A percentile compares a stretch with the other conserved stretches of the same genome.
Conservation (phyloP, 2,797 vertebrate species). For the Echeneis naucrates region DNA sequence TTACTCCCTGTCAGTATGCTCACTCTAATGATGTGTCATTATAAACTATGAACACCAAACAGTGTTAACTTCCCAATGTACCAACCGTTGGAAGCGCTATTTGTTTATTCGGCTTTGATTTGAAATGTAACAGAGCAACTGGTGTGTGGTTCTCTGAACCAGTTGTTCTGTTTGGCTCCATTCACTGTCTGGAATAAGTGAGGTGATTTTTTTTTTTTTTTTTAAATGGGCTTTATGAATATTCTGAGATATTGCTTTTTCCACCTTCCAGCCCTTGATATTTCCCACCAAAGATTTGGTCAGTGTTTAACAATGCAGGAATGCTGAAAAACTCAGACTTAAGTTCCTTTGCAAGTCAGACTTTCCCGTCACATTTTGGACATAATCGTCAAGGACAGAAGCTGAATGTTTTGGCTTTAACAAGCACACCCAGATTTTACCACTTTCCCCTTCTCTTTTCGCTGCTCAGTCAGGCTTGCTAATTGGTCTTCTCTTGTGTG, state of each 20-base stretch:
- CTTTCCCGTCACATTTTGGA: background rate
- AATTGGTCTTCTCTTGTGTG: constrained; percentile 39
- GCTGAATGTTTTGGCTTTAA: background rate
- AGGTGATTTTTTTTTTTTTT: no score
- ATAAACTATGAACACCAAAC: background rate
- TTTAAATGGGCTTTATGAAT: background rate
- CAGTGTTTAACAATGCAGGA: background rate
- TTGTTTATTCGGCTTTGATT: background rate
- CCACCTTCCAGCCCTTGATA: background rate
- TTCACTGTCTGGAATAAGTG: background rate
- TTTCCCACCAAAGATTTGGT: background rate
- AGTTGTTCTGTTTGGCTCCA: background rate
- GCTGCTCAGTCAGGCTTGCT: constrained; percentile 41
- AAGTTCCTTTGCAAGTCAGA: background rate
- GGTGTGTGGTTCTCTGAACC: background rate
- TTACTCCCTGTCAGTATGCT: background rate
- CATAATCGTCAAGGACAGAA: background rate
- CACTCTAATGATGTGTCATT: background rate
- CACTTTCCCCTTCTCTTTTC: constrained; percentile 18
- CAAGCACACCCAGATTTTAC: background rate
- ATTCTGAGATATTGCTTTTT: background rate
- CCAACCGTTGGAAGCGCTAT: background rate
- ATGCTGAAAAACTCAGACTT: background rate
- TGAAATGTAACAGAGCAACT: no score
- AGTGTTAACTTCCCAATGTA: background rate